phyloP scores from a whole-genome alignment of 2,113 vertebrate genomes.

The Erythrocebus patas region DNA sequence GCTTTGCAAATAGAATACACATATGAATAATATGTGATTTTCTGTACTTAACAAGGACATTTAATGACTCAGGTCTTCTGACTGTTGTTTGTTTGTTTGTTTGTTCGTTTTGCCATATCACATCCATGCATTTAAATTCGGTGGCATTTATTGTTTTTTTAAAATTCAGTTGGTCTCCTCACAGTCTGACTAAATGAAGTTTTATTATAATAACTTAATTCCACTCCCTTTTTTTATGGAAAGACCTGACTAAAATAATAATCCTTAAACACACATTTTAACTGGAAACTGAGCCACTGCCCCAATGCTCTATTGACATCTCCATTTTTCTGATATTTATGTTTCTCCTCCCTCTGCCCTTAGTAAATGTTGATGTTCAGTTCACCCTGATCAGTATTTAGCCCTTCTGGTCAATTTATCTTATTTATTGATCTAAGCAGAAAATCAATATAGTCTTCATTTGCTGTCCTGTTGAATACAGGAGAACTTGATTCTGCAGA shows the following conservation, averaged over 20 bases:
- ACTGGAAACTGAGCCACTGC: not conserved
- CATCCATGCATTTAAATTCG: not conserved
- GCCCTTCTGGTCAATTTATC: constrained; percentile 77
- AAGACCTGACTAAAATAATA: constrained; percentile 46
- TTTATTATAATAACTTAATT: constrained; percentile 64
- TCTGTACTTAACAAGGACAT: constrained; percentile 7
- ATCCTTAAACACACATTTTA: constrained; percentile 47
- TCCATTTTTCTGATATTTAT: constrained; percentile 59
- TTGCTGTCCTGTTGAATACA: constrained; percentile 76
- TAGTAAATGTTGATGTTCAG: constrained; percentile 74
- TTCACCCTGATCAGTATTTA: constrained; percentile 65
- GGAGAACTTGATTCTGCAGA: constrained; percentile 55
- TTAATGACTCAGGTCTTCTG: not conserved
- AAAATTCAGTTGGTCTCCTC: not conserved
- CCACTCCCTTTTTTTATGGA: not conserved
- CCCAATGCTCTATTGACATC: not conserved
- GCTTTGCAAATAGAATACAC: not conserved
- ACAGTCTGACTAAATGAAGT: constrained; percentile 32
- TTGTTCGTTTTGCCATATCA: not conserved
- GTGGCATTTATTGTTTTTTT: not conserved
- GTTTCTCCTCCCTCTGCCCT: constrained; percentile 55
- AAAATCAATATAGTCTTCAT: constrained; percentile 83
- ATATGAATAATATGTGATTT: not conserved
- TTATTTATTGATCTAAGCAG: constrained; percentile 82
- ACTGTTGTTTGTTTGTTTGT: not conserved